Percentiles rank a stretch among this genome's conserved stretches.
Conservation (phyloP, 2,797 vertebrate species). For the Etheostoma nigrum region DNA sequence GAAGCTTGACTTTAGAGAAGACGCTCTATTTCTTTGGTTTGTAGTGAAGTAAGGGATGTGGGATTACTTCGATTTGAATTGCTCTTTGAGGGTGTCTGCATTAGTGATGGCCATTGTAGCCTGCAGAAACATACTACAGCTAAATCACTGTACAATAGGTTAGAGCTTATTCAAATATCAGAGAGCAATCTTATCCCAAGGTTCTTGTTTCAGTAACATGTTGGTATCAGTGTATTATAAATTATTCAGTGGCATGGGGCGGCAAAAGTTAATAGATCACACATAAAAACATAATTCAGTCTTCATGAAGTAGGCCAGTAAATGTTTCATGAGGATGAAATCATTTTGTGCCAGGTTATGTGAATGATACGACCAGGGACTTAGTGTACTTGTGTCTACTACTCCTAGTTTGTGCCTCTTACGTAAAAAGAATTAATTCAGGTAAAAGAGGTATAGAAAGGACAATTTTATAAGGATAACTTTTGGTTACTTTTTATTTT, state of each 20-base stretch:
- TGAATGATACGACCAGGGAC: background rate
- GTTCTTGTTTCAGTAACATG: slow-evolving; percentile 25
- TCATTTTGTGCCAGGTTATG: background rate
- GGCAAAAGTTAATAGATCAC: background rate
- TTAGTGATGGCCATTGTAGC: slow-evolving; percentile 15
- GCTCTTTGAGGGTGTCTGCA: background rate
- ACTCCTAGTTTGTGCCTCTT: background rate
- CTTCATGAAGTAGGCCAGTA: slow-evolving; percentile 33
- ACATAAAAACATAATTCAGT: slow-evolving; percentile 10
- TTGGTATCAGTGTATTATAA: slow-evolving; percentile 23
- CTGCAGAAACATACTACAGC: slow-evolving; percentile 22
- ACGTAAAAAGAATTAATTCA: too few relatives aligned
- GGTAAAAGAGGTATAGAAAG: too few relatives aligned
- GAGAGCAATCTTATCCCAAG: background rate
- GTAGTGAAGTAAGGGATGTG: slow-evolving; percentile 13
- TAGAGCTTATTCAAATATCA: background rate
- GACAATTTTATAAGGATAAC: too few relatives aligned
- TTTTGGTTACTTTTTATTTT: background rate
- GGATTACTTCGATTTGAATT: slow-evolving; percentile 7
- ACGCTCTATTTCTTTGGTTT: slow-evolving; percentile 6
- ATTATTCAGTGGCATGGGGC: slow-evolving; percentile 1
- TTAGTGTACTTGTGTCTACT: too few relatives aligned
- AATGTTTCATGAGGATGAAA: slow-evolving; percentile 48
- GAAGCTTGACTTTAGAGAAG: background rate
- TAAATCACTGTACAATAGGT: background rate